Evolutionary conservation across 2,797 vertebrate genomes (phyloP).

Genomic region (Liparis tanakae): DNA sequence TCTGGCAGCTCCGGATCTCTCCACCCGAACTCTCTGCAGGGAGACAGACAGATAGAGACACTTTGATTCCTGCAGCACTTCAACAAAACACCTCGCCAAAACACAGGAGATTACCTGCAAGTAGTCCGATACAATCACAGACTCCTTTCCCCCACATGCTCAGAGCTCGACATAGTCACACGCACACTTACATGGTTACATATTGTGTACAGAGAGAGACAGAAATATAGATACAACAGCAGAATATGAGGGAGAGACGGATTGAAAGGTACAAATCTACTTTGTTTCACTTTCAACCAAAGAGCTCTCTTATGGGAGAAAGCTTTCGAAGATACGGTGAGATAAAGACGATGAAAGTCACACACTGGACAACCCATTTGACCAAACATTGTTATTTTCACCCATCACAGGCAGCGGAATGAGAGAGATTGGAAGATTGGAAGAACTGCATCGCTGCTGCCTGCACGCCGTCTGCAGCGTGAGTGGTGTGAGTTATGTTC

Average conservation of each 20-base stretch:
- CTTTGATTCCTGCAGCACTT: constrained; percentile 47
- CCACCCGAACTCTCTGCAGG: constrained; percentile 95
- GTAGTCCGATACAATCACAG: constrained; percentile 39
- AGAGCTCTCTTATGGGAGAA: constrained; percentile 21
- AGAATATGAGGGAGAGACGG: constrained; percentile 6
- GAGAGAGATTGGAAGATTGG: constrained; percentile 11
- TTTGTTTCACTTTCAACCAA: constrained; percentile 25
- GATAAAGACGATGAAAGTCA: constrained; percentile 38
- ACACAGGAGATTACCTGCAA: constrained; percentile 42
- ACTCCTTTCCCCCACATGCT: constrained; percentile 7
- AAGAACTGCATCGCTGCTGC: constrained; percentile 34
- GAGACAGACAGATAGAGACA: constrained; percentile 48
- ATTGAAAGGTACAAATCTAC: constrained; percentile 37
- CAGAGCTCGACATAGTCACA: constrained; percentile 16
- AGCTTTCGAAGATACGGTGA: constrained; percentile 14
- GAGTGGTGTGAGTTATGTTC: constrained; percentile 56
- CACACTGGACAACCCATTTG: constrained; percentile 39
- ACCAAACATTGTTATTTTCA: constrained; percentile 46
- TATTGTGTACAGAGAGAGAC: background rate
- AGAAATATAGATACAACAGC: constrained; percentile 10
- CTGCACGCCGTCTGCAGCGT: constrained; percentile 35
- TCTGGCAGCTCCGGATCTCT: constrained; percentile 97
- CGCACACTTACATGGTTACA: background rate
- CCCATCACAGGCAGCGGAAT: constrained; percentile 13
- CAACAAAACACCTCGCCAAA: constrained; percentile 37